Percentiles rank a stretch among this genome's conserved stretches.
Conservation (phyloP, 2,113 vertebrate species). For the Rallus limicola region DNA sequence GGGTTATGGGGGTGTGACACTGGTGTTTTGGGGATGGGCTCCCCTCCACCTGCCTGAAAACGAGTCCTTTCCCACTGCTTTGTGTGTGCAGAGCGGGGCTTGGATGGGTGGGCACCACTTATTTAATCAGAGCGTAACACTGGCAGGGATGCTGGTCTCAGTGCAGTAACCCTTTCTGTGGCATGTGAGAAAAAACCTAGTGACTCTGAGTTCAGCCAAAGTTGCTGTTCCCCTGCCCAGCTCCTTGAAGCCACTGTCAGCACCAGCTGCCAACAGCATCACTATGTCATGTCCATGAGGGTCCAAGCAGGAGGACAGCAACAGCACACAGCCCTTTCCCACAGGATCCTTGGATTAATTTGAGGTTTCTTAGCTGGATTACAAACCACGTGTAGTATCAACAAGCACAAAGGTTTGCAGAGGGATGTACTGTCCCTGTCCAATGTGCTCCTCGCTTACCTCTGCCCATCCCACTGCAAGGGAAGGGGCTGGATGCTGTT, state of each 20-base stretch:
- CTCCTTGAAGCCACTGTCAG: not conserved
- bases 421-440: not conserved
- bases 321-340: not conserved
- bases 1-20: not conserved
- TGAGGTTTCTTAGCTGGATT: not conserved
- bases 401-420: not conserved
- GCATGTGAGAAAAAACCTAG: not conserved
- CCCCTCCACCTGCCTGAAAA: not conserved
- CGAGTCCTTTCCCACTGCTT: not conserved
- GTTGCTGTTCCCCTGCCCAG: not conserved
- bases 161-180: not conserved
- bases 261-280: not conserved
- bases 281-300: fast-evolving
- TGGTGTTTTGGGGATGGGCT: fast-evolving
- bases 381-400: not conserved
- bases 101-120: not conserved
- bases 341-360: not conserved
- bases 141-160: not conserved
- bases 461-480: not conserved
- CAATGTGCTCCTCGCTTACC: not conserved
- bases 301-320: not conserved
- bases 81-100: not conserved
- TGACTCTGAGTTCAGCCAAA: not conserved
- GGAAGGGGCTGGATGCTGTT: not conserved
- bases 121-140: not conserved